These are phyloP conservation scores for Eudasyphora cyanicolor DNA, from an alignment of 2,888 invertebrate genomes.

Conservation along the genomic window DNA sequence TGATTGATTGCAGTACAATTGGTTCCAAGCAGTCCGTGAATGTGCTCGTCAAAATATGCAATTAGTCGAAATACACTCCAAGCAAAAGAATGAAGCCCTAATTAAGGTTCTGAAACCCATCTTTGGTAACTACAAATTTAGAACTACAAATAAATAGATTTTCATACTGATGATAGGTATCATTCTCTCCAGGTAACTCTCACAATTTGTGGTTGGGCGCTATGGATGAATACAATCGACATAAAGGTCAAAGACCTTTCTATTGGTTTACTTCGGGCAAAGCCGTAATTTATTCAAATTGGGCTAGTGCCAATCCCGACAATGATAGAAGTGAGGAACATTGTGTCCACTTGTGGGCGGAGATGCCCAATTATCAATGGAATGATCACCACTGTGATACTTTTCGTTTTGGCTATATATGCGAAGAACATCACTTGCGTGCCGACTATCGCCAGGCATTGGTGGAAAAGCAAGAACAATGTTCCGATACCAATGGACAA, in stretches of 20 bases:
- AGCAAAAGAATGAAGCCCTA: not conserved
- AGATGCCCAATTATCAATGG: not conserved
- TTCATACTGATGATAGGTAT: too few species aligned
- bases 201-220: slow-evolving; percentile 44
- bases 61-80: not conserved
- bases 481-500: not conserved
- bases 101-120: not conserved
- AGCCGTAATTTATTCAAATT: slow-evolving; percentile 33
- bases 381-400: not conserved
- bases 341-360: slow-evolving; percentile 28
- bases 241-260: not conserved
- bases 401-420: slow-evolving; percentile 38
- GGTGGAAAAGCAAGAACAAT: not conserved
- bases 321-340: not conserved
- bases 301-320: not conserved
- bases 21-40: slow-evolving; percentile 14
- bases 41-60: not conserved
- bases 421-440: slow-evolving; percentile 24
- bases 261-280: slow-evolving; percentile 23
- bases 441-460: not conserved
- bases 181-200: not conserved
- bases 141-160: not conserved
- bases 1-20: slow-evolving; percentile 4
- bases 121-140: not conserved
- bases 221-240: not conserved